A percentile compares a stretch with the other conserved stretches of the same genome.
Evolutionary conservation across 2,113 vertebrate species (phyloP).

Genomic region (Larimichthys polyactis): DNA sequence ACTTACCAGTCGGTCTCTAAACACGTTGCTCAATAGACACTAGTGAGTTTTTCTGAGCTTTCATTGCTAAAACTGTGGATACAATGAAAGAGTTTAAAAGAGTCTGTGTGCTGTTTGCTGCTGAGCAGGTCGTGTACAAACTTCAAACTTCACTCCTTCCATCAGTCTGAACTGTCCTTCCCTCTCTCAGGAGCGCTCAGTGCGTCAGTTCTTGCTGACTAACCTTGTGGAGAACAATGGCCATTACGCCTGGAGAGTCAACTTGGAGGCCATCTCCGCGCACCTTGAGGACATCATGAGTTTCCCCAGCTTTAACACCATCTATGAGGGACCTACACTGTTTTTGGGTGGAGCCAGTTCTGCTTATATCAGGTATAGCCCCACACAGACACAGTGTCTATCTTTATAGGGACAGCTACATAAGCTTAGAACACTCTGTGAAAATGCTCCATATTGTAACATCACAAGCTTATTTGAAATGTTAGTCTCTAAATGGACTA

Average conservation of each 20-base stretch:
- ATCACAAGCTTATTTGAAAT: not conserved
- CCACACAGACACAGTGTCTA: not conserved
- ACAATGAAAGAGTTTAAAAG: too few relatives aligned
- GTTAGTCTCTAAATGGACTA: too few relatives aligned
- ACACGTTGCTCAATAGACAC: too few relatives aligned
- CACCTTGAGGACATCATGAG: constrained; percentile 87
- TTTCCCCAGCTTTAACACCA: constrained; percentile 86
- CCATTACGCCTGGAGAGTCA: constrained; percentile 89
- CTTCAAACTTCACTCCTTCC: not conserved
- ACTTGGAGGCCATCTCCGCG: constrained; percentile 89
- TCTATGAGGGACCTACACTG: constrained; percentile 89
- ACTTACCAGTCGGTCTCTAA: too few relatives aligned
- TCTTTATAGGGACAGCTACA: not conserved
- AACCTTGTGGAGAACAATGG: constrained; percentile 91
- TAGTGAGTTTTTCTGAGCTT: too few relatives aligned
- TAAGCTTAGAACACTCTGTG: not conserved
- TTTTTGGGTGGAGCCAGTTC: constrained; percentile 94
- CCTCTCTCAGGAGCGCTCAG: constrained; percentile 82
- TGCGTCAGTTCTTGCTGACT: constrained; percentile 93
- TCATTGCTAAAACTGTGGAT: too few relatives aligned
- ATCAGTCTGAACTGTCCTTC: not conserved
- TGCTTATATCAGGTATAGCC: constrained; percentile 88
- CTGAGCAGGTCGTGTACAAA: not conserved
- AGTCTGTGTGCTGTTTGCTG: not conserved
- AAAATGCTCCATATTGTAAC: not conserved